A percentile compares a stretch with the other conserved stretches of the same genome.
phyloP scores from a whole-genome alignment of 2,888 invertebrate genomes.

The Globia sparganii region DNA sequence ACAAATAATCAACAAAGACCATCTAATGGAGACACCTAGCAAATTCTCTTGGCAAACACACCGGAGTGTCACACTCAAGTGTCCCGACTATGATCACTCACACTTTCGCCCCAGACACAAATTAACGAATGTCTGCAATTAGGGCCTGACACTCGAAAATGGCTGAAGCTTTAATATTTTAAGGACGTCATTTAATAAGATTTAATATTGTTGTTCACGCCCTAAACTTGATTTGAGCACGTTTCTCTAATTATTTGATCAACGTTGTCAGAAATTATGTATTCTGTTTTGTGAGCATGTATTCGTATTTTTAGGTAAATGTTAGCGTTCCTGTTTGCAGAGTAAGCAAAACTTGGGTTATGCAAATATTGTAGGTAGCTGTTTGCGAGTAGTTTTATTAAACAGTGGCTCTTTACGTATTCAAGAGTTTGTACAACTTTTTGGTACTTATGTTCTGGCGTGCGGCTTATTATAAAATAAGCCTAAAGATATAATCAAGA shows the following conservation, averaged over 20 bases:
- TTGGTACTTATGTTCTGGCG: background rate
- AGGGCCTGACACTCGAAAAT: conserved; percentile 78
- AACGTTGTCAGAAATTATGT: conserved; percentile 18
- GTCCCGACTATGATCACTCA: conserved; percentile 72
- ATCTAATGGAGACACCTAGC: conserved; percentile 34
- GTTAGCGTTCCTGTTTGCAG: conserved; percentile 22
- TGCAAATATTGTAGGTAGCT: conserved; percentile 47
- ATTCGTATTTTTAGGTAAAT: conserved; percentile 40
- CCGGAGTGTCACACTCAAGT: conserved; percentile 52
- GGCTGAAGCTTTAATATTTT: conserved; percentile 71
- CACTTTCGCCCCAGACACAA: conserved; percentile 75
- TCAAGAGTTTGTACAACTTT: conserved; percentile 26
- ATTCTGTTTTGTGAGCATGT: conserved; percentile 15
- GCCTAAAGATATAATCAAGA: background rate
- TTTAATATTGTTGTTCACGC: conserved; percentile 66
- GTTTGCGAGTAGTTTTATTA: conserved; percentile 51
- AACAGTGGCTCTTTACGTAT: conserved; percentile 41
- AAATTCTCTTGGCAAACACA: conserved; percentile 55
- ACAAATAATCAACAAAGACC: conserved; percentile 56
- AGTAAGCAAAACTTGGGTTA: conserved; percentile 33
- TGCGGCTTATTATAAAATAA: conserved; percentile 16
- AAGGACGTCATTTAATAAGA: conserved; percentile 68
- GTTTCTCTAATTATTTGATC: conserved; percentile 64
- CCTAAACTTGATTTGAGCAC: conserved; percentile 60
- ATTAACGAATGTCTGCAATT: conserved; percentile 76